Evolutionary conservation across 2,797 vertebrate species (phyloP).

Genomic region (Notoglanidium macrostoma): DNA sequence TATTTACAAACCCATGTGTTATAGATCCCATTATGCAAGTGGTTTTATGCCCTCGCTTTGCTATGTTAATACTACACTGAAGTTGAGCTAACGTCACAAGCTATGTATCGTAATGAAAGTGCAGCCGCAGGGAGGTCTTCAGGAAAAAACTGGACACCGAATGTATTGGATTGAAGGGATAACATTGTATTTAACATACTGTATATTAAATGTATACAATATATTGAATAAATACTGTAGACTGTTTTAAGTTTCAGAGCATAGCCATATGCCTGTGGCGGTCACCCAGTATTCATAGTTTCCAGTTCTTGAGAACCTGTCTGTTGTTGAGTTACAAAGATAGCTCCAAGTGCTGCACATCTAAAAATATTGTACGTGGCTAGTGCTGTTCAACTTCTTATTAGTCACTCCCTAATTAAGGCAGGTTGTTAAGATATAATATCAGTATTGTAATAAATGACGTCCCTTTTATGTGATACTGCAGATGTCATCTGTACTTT

Average conservation of each 20-base stretch:
- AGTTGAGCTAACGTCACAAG: neutral
- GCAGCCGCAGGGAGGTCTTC: neutral
- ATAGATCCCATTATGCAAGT: neutral
- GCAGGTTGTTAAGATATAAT: neutral
- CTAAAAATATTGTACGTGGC: neutral
- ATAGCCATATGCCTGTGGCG: neutral
- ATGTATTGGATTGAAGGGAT: neutral
- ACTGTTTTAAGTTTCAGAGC: neutral
- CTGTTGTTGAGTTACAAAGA: neutral
- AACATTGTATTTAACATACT: neutral
- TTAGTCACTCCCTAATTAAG: neutral
- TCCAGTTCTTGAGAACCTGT: neutral
- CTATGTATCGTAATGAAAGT: neutral
- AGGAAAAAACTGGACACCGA: neutral
- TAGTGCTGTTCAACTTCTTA: neutral
- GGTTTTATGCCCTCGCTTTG: neutral
- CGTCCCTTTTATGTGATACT: neutral
- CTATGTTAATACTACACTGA: neutral
- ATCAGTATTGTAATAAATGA: neutral
- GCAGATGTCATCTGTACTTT: neutral
- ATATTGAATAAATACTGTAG: neutral
- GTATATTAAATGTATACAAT: too few species aligned
- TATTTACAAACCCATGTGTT: neutral
- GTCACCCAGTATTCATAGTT: neutral
- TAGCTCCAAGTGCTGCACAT: neutral